Evolutionary conservation across 2,797 vertebrate species (phyloP).

Genomic region (Channallabes apus): DNA sequence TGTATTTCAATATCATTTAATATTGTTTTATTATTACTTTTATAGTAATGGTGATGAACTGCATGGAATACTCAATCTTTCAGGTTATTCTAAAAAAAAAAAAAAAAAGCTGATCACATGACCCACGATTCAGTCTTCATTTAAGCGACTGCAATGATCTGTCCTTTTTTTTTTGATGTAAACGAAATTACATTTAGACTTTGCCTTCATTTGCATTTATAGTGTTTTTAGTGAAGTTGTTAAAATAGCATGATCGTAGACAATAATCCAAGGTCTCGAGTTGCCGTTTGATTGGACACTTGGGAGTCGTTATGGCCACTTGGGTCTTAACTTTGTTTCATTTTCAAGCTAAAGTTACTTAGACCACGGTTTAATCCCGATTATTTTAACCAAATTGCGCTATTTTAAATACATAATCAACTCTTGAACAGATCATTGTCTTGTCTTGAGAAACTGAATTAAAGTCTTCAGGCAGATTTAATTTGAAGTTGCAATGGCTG

Average conservation of each 20-base stretch:
- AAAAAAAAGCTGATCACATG: constrained; percentile 41
- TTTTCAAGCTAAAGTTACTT: constrained; percentile 29
- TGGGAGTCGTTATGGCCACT: background rate
- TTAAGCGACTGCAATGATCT: constrained; percentile 50
- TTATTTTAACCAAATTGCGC: background rate
- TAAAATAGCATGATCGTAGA: background rate
- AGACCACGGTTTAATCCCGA: background rate
- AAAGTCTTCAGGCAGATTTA: constrained; percentile 40
- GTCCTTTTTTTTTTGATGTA: constrained; percentile 53
- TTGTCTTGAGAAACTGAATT: constrained; percentile 7
- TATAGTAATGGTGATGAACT: background rate
- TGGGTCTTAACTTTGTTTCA: background rate
- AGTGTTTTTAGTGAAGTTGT: constrained; percentile 60
- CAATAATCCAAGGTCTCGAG: background rate
- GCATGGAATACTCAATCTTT: constrained; percentile 1
- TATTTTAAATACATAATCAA: constrained; percentile 16
- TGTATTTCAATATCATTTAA: background rate
- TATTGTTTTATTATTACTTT: background rate
- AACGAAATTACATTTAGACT: constrained; percentile 63
- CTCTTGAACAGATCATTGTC: background rate
- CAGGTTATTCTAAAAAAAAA: constrained; percentile 35
- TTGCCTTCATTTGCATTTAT: constrained; percentile 71
- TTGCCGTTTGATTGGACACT: background rate
- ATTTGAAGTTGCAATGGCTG: constrained; percentile 48
- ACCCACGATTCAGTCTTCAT: constrained; percentile 58